Base-by-base conservation (phyloP, 2,797 vertebrate genomes). In the Fratercula arctica region DNA sequence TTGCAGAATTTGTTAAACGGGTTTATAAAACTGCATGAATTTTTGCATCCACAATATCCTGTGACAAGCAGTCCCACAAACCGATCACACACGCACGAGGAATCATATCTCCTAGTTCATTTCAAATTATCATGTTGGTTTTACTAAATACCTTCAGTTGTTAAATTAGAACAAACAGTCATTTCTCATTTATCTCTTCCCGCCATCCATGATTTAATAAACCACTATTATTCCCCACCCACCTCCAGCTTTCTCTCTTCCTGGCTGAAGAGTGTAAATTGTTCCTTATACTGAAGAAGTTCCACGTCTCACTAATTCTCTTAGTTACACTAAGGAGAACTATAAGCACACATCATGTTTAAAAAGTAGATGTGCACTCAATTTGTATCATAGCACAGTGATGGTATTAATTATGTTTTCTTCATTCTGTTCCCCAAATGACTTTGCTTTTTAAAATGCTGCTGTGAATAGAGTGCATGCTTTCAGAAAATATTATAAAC, bases 41-140 rank as follows among this genome's bases (percentile, higher is more conserved):
- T 87, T 87, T 80, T 89, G 19, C 39, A 76, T n/a, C 45, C 15
- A 60, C 31, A 63, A 45, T 16, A 59, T 70, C 28, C 56, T 48
- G 33, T 59, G 60, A 37, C 41, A 81, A 64, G 56, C 41, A 78
- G 56, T 50, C 21, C 56, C 41, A 69, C 26, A 66, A 78, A 57
- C 28, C 2, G 2, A 60, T 51, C 21, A 13, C 73, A 72, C 0
- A 0, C 0, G 2, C 60, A 48, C 1, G 3, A 73, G 11, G n/a
- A 89, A 73, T 51, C 4, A 0, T 25, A 63, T 37, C 35, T 51
- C 66, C 61, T 41, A 72, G 31, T 9, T 68, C 1, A 46, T 60
- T 81, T 84, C 45, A 84, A 92, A 46, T n/a, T 48, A 74, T 35
- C 45, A 4, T 2, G 4, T 63, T 73, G 21, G 37, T 75, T 92